Conservation (phyloP, 2,888 invertebrate genomes). For the Anoplius nigerrimus region DNA sequence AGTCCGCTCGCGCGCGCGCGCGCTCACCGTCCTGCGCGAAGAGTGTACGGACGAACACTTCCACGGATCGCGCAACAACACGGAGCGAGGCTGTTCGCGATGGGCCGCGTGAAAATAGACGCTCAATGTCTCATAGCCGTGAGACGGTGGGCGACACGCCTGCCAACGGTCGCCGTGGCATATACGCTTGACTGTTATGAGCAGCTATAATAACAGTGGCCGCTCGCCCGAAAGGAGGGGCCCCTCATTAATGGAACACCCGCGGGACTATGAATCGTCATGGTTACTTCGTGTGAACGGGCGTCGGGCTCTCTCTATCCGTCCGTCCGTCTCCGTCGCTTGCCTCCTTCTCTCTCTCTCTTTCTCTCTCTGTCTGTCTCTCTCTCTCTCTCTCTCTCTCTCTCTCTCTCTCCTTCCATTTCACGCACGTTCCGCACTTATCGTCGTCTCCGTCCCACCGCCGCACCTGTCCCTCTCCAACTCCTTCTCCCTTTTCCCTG, state of each 20-base stretch:
- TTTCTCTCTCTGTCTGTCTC: not conserved
- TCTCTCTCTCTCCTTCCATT: not conserved
- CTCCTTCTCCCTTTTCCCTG: not conserved
- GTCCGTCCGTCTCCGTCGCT: not conserved
- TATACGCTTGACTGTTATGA: constrained; percentile 65
- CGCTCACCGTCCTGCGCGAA: too few species aligned
- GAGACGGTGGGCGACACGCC: constrained; percentile 44
- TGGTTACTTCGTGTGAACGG: constrained; percentile 45
- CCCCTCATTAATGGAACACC: constrained; percentile 70
- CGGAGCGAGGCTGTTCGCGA: constrained; percentile 63
- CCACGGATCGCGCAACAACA: constrained; percentile 41
- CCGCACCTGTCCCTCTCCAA: constrained; percentile 39
- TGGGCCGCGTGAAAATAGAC: constrained; percentile 66
- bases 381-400: not conserved
- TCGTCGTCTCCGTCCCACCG: constrained; percentile 12
- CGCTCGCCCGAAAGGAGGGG: constrained; percentile 47
- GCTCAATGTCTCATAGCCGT: constrained; percentile 65
- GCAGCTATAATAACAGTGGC: constrained; percentile 70
- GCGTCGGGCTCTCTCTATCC: constrained; percentile 4
- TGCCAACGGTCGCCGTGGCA: constrained; percentile 50
- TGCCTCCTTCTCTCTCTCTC: constrained; percentile 1
- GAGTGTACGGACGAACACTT: too few species aligned
- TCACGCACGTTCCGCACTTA: not conserved
- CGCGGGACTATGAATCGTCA: constrained; percentile 72
- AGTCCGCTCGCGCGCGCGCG: too few species aligned